Conservation (phyloP, 2,888 invertebrate genomes). For the Melikaiella ostensackeni region DNA sequence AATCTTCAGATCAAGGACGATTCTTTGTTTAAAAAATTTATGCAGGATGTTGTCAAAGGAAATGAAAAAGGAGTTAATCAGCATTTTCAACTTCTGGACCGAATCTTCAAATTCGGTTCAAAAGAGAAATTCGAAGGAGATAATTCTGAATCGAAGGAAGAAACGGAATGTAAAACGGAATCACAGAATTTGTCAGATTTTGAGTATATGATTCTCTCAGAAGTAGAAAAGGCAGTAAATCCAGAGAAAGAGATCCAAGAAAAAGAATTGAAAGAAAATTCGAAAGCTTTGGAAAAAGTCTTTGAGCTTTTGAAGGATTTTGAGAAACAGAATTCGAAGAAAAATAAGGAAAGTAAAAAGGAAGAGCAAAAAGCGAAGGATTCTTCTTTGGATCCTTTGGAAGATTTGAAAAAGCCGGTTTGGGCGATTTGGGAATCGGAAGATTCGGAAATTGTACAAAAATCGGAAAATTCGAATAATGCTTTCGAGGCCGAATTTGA, state of each 20-base stretch:
- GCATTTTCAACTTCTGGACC: conserved; percentile 29
- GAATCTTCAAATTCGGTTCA: neutral
- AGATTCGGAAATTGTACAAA: neutral
- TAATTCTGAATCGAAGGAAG: conserved; percentile 27
- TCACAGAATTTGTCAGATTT: conserved; percentile 51
- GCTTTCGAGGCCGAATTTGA: neutral
- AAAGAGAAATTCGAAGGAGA: neutral
- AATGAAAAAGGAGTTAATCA: conserved; percentile 7
- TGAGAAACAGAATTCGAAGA: neutral
- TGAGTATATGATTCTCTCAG: conserved; percentile 57
- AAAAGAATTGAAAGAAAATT: neutral
- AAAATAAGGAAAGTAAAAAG: neutral
- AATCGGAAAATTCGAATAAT: neutral
- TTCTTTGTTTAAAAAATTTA: neutral
- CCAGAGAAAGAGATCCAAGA: neutral
- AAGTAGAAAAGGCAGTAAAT: conserved; percentile 56
- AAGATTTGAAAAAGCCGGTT: neutral
- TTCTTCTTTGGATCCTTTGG: neutral
- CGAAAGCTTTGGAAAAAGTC: neutral
- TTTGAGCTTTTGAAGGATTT: neutral
- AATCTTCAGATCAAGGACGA: neutral
- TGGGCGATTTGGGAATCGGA: neutral
- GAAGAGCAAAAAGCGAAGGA: neutral
- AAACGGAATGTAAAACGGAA: conserved; percentile 44
- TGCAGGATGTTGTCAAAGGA: neutral